Percentiles rank a stretch among this genome's conserved stretches.
phyloP scores from a whole-genome alignment of 2,888 invertebrate species.

The Rhamphomyia laevipes region DNA sequence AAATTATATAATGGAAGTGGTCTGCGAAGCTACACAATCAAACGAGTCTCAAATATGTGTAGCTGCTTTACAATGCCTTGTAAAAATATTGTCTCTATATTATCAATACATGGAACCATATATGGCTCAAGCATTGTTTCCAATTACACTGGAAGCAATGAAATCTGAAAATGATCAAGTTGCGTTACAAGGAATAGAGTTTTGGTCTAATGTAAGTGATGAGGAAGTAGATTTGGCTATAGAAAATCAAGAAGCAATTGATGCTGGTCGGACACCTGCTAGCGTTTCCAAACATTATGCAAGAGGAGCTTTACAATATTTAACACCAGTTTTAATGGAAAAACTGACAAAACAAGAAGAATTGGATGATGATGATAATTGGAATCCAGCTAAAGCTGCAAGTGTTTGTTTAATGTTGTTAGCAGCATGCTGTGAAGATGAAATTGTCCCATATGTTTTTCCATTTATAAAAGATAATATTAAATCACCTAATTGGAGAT shows the following conservation, averaged over 20 bases:
- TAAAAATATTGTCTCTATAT: constrained; percentile 94
- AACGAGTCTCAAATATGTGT: constrained; percentile 85
- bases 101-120: constrained; percentile 99
- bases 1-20: constrained; percentile 99
- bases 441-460: constrained; percentile 87
- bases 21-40: constrained; percentile 97
- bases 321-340: constrained; percentile 88
- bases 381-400: constrained; percentile 99
- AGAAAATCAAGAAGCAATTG: constrained; percentile 88
- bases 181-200: constrained; percentile 96
- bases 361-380: constrained; percentile 95
- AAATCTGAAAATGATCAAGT: constrained; percentile 93
- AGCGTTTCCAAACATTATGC: constrained; percentile 93
- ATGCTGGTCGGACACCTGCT: constrained; percentile 85
- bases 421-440: constrained; percentile 94
- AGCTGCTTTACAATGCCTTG: constrained; percentile 94
- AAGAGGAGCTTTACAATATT: constrained; percentile 90
- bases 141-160: constrained; percentile 97
- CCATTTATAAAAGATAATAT: constrained; percentile 96
- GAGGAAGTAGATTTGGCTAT: constrained; percentile 95
- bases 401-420: constrained; percentile 97
- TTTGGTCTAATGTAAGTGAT: constrained; percentile 99
- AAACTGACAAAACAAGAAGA: constrained; percentile 95
- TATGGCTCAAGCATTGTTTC: constrained; percentile 96
- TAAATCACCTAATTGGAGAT: constrained; percentile 83